phyloP scores from a whole-genome alignment of 2,888 invertebrate species.

The Drosophila villosipedis region DNA sequence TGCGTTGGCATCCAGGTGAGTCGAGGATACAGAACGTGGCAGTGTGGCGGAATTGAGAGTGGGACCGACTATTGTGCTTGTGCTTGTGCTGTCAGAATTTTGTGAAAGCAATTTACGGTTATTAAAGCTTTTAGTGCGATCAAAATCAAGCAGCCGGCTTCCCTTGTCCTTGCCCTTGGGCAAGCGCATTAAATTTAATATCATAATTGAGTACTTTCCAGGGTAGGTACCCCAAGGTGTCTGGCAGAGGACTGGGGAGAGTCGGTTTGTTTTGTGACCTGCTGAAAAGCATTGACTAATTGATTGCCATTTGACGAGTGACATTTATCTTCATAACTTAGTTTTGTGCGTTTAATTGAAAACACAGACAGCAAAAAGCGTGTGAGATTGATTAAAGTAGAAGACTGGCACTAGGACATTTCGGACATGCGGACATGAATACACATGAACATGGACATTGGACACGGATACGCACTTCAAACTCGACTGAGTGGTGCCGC shows the following conservation, averaged over 20 bases:
- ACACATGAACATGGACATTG: constrained; percentile 10
- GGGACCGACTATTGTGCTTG: constrained; percentile 8
- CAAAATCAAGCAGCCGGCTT: constrained; percentile 57
- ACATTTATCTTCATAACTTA: constrained; percentile 76
- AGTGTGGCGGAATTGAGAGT: not conserved
- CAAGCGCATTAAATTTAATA: constrained; percentile 74
- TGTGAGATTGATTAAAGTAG: constrained; percentile 50
- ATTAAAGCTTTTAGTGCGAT: constrained; percentile 82
- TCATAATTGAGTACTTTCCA: constrained; percentile 76
- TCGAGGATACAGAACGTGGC: not conserved
- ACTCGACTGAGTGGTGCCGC: constrained; percentile 32
- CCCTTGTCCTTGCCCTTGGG: constrained; percentile 15
- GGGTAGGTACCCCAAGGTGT: constrained; percentile 1
- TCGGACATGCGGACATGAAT: not conserved
- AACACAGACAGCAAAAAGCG: constrained; percentile 63
- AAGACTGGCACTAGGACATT: constrained; percentile 5
- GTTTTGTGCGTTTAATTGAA: constrained; percentile 70
- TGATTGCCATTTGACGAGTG: constrained; percentile 77
- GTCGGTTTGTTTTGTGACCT: not conserved
- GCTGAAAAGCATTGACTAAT: constrained; percentile 69
- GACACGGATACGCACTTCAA: constrained; percentile 49
- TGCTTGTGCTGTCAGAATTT: constrained; percentile 53
- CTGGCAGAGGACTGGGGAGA: not conserved
- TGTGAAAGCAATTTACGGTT: constrained; percentile 80
- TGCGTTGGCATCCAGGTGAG: constrained; percentile 50